Conservation (phyloP, 2,797 vertebrate species). For the Zenarchopterus dispar region DNA sequence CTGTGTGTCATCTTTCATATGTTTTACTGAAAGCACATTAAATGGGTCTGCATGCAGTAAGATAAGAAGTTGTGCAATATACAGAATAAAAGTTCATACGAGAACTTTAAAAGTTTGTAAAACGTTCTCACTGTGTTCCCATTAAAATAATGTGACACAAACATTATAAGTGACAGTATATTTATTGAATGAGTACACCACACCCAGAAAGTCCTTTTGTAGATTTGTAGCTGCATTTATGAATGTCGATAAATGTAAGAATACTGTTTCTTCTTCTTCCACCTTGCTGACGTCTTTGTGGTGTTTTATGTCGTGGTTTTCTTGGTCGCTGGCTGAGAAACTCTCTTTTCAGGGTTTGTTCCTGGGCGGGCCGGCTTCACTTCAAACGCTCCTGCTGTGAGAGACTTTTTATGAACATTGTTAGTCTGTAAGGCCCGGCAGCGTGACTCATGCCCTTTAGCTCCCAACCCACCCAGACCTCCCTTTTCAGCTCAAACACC, state of each 20-base stretch:
- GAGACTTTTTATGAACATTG: slow-evolving; percentile 49
- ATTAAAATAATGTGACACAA: too few relatives aligned
- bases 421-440: slow-evolving; percentile 29
- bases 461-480: slow-evolving; percentile 30
- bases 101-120: neutral
- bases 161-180: neutral
- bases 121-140: too few relatives aligned
- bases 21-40: neutral
- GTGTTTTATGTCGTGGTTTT: slow-evolving; percentile 5
- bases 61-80: too few relatives aligned
- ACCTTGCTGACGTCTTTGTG: neutral
- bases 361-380: slow-evolving; percentile 55
- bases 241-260: neutral
- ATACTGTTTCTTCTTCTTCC: neutral
- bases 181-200: neutral
- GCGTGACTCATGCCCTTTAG: slow-evolving; percentile 56
- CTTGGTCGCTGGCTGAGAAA: slow-evolving; percentile 29
- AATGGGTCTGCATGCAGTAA: neutral
- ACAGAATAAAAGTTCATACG: neutral
- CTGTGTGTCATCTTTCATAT: neutral
- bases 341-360: slow-evolving; percentile 27
- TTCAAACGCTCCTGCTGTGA: slow-evolving; percentile 65
- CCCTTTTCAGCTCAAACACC: slow-evolving; percentile 7
- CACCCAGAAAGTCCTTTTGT: neutral
- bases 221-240: too few relatives aligned